A percentile compares a stretch with the other conserved stretches of the same genome.
Conservation (phyloP, 2,113 vertebrate species). For the Dryoscopus gambensis region DNA sequence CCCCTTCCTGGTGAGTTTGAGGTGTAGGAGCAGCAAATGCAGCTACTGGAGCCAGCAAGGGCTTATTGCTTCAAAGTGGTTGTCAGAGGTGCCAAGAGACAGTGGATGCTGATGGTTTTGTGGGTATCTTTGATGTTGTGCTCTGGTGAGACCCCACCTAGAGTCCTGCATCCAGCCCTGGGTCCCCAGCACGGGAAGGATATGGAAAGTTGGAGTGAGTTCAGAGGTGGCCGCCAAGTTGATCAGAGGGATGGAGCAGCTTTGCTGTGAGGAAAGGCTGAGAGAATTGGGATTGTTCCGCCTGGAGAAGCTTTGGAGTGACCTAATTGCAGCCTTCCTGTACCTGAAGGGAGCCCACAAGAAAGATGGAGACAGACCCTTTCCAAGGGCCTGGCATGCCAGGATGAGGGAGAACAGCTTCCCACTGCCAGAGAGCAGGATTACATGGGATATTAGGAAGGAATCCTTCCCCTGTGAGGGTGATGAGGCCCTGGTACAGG, state of each 20-base stretch:
- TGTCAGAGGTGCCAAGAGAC: neutral
- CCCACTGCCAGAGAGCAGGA: neutral
- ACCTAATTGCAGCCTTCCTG: neutral
- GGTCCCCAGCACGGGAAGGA: neutral
- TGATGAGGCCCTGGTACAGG: neutral
- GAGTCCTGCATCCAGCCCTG: neutral
- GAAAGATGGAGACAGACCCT: neutral
- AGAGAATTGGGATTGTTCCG: neutral
- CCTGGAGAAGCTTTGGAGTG: neutral
- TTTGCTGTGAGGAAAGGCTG: neutral
- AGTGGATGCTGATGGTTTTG: neutral
- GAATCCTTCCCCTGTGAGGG: neutral
- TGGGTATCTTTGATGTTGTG: neutral
- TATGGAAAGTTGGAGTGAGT: neutral
- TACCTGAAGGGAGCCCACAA: neutral
- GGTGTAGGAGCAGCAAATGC: neutral
- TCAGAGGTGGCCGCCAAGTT: neutral
- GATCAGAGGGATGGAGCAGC: neutral
- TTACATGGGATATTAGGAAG: neutral
- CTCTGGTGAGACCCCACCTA: neutral
- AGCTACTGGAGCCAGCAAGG: neutral
- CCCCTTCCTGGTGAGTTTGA: slow-evolving; percentile 81
- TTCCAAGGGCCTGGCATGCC: neutral
- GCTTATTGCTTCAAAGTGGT: neutral
- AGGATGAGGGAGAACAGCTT: neutral